Evolutionary conservation across 2,113 vertebrate genomes (phyloP).

Genomic region (Tetrax tetrax): DNA sequence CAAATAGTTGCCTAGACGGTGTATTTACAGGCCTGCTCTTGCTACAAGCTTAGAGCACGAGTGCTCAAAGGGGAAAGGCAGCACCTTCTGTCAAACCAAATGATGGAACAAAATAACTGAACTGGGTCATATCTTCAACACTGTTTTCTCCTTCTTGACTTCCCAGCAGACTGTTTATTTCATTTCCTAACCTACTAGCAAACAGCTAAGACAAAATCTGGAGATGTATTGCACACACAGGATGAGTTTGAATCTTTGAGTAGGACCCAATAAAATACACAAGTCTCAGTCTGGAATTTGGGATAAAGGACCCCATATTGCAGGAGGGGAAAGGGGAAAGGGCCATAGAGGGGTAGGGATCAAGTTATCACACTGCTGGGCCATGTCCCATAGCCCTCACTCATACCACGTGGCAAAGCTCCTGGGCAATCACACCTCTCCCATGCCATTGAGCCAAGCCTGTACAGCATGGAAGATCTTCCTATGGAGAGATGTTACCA

Average conservation of each 20-base stretch:
- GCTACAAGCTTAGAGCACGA: accelerated
- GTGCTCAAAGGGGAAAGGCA: neutral
- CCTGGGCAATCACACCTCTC: neutral
- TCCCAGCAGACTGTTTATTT: neutral
- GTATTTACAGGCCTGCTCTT: neutral
- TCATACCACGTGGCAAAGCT: neutral
- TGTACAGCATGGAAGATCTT: neutral
- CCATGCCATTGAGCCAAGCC: too few species aligned
- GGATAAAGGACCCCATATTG: neutral
- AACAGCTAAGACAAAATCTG: neutral
- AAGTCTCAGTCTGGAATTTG: neutral
- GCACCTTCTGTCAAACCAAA: neutral
- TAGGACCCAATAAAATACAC: neutral
- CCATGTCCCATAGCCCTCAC: accelerated
- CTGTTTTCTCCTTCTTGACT: neutral
- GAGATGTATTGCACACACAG: accelerated
- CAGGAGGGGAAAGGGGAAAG: neutral
- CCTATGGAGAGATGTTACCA: neutral
- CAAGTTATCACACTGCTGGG: neutral
- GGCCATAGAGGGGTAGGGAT: neutral
- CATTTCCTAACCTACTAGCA: neutral
- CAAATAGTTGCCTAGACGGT: neutral
- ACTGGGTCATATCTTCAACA: neutral
- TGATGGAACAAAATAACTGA: neutral
- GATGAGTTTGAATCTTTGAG: neutral